Evolutionary conservation across 2,888 invertebrate genomes (phyloP), one percentile per base, ranked within the genome.

Genomic region (Brachylomia viminalis): DNA sequence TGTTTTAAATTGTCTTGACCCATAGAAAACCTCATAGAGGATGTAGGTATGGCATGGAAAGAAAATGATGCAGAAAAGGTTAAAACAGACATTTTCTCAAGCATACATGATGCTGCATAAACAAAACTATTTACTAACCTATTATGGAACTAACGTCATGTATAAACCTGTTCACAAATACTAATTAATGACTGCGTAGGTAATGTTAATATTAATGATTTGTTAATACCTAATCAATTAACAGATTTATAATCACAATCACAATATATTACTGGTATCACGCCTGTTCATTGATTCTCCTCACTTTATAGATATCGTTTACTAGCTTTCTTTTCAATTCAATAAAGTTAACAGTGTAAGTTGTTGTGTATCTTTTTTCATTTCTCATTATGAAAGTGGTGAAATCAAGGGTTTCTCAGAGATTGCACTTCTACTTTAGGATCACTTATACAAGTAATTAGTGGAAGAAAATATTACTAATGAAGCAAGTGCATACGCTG

Each of bases 171-270:
- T 64, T 72, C 20, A 65, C 65, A 47, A 30, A 54, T n/a, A 72
- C n/a, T 56, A 80, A 80, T 56, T 56, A 80, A 80, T 56, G 27
- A 33, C 27, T 15, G n/a, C 47, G 27, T 23, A 30, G 15, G n/a
- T 13, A 54, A 10, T 56, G 61, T 69, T 33, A 56, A 47, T 23
- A 59, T 30, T 49, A 59, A 27, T 52, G 13, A 49, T n/a, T 76
- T 59, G 33, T 42, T 15, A 27, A 42, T 15, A n/a, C n/a, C n/a
- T n/a, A 38, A 58, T 42, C 1, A 52, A 52, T 58, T 23, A n/a
- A 76, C 38, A n/a, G 17, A 49, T 56, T 80, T 30, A 20, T 45
- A 47, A 33, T n/a, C 15, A 17, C n/a, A 49, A 49, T 79, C 2
- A 52, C 42, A 59, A 8, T 33, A 15, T n/a, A n/a, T 20, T 59